Evolutionary conservation across 1,140 invertebrate genomes (phyloP).

Genomic region (Drosophila arawakana): DNA sequence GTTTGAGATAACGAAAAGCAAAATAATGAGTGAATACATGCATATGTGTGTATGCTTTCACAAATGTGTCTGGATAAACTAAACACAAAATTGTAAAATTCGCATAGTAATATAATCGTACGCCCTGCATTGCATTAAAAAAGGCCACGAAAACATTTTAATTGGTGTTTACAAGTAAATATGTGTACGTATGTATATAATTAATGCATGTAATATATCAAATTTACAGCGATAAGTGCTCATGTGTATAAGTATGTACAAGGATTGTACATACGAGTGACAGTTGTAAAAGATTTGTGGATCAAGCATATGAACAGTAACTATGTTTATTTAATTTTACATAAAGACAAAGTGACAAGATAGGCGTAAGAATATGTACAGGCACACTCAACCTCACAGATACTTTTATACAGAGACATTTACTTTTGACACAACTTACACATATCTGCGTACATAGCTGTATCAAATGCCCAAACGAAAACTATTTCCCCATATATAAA

Average conservation of each 20-base stretch:
- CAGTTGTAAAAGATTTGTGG: not conserved
- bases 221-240: not conserved
- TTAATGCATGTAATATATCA: not conserved
- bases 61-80: conserved; percentile 21
- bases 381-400: not conserved
- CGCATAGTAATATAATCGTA: not conserved
- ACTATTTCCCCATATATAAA: not conserved
- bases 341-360: not conserved
- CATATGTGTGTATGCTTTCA: conserved; percentile 17
- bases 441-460: not conserved
- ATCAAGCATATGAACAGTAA: not conserved
- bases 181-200: conserved; percentile 13
- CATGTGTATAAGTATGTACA: conserved; percentile 19
- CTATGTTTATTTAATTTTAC: not conserved
- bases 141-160: not conserved
- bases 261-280: not conserved
- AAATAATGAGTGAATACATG: conserved; percentile 20
- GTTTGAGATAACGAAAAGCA: conserved; percentile 1
- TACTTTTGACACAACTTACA: conserved; percentile 1
- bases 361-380: not conserved
- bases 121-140: not conserved
- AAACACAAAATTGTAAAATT: conserved; percentile 7
- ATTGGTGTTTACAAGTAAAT: not conserved
- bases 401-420: not conserved
- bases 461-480: not conserved